A percentile compares a stretch with the other conserved stretches of the same genome.
phyloP scores from a whole-genome alignment of 2,797 vertebrate genomes.

The Anomalospiza imberbis region DNA sequence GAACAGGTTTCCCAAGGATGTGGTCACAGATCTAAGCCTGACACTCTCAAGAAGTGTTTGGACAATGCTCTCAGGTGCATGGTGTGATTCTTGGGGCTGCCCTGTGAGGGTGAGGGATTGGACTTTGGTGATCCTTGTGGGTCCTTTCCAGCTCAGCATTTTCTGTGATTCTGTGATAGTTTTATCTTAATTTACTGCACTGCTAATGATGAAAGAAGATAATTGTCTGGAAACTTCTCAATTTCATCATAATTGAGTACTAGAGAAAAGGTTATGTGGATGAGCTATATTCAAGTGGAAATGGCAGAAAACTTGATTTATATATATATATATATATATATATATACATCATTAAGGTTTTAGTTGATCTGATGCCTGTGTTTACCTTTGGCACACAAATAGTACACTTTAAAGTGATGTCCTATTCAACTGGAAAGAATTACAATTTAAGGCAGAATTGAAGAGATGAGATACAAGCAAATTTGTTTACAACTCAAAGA shows the following conservation, averaged over 20 bases:
- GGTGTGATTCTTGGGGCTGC: background rate
- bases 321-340: rapidly evolving
- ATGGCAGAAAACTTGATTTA: background rate
- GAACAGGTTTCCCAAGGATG: background rate
- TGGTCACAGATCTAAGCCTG: background rate
- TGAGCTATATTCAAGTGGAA: background rate
- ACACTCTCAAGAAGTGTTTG: background rate
- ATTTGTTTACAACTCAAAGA: background rate
- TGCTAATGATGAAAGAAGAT: background rate
- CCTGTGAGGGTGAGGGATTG: background rate
- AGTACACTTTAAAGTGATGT: background rate
- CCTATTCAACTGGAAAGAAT: background rate
- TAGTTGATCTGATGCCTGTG: background rate
- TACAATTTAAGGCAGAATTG: background rate
- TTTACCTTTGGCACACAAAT: background rate
- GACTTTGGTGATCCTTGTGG: background rate
- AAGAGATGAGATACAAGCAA: background rate
- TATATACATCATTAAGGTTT: background rate
- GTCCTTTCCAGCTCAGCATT: background rate
- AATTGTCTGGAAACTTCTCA: background rate
- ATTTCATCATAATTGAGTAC: background rate
- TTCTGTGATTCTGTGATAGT: background rate
- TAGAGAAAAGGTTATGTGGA: background rate
- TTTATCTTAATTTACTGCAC: background rate
- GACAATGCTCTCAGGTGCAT: background rate